phyloP scores from a whole-genome alignment of 2,888 invertebrate genomes.

The Tromatobia lineatoria region DNA sequence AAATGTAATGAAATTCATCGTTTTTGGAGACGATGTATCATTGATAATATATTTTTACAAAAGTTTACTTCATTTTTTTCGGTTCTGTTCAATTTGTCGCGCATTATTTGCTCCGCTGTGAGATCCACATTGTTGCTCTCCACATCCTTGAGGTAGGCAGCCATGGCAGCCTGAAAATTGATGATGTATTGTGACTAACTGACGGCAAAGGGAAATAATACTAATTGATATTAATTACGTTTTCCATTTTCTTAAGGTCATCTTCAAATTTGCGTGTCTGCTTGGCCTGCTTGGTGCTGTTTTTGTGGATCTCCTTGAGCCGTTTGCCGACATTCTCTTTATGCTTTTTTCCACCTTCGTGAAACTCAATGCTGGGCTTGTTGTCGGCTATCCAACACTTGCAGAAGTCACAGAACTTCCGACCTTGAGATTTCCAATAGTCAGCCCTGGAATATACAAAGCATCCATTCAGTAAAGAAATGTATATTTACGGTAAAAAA shows the following conservation, averaged over 20 bases:
- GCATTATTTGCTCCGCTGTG: constrained; percentile 85
- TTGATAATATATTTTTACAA: constrained; percentile 36
- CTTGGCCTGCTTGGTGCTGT: constrained; percentile 92
- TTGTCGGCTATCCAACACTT: constrained; percentile 99
- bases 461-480: constrained; percentile 18
- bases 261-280: constrained; percentile 92
- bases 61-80: constrained; percentile 69
- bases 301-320: constrained; percentile 93
- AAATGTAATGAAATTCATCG: not conserved
- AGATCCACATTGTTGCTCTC: constrained; percentile 86
- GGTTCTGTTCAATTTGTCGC: constrained; percentile 75
- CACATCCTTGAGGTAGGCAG: constrained; percentile 94
- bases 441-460: constrained; percentile 91
- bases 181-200: not conserved
- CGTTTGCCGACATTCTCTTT: constrained; percentile 96
- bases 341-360: constrained; percentile 97
- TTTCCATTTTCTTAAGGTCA: constrained; percentile 95
- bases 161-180: constrained; percentile 90
- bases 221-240: constrained; percentile 84
- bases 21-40: not conserved
- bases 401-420: constrained; percentile 98
- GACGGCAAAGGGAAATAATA: constrained; percentile 5
- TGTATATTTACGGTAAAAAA: not conserved
- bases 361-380: constrained; percentile 97
- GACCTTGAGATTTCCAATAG: constrained; percentile 98